phyloP scores from a whole-genome alignment of 2,113 vertebrate genomes.

The Tenrec ecaudatus region DNA sequence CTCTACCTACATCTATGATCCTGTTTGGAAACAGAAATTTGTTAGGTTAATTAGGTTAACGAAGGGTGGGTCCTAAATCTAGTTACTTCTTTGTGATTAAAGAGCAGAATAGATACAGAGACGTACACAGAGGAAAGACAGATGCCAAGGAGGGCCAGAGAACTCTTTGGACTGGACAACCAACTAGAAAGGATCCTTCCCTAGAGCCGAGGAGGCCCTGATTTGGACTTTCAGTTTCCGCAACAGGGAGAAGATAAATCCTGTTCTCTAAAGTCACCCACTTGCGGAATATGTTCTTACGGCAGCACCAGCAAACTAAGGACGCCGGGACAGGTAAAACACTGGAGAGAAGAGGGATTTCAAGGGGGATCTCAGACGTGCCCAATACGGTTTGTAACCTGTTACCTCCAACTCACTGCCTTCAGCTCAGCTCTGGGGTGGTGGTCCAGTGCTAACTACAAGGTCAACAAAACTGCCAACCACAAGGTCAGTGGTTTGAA shows the following conservation, averaged over 20 bases:
- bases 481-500: too few relatives aligned
- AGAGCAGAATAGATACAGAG: background rate
- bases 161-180: background rate
- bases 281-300: background rate
- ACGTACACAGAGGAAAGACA: background rate
- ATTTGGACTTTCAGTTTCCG: background rate
- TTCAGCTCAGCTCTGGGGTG: too few relatives aligned
- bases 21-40: background rate
- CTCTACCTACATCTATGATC: background rate
- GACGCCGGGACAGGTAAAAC: background rate
- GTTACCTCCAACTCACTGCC: too few relatives aligned
- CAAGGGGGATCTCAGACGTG: background rate
- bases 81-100: background rate
- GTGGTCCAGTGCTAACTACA: too few relatives aligned
- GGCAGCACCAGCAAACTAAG: background rate
- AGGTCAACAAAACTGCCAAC: too few relatives aligned
- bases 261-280: background rate
- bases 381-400: background rate
- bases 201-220: background rate
- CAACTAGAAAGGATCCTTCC: background rate
- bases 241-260: background rate
- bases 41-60: background rate
- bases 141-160: background rate
- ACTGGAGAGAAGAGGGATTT: background rate
- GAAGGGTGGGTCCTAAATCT: background rate